Evolutionary conservation across 2,888 invertebrate species (phyloP).

Genomic region (Oscheius sp.): DNA sequence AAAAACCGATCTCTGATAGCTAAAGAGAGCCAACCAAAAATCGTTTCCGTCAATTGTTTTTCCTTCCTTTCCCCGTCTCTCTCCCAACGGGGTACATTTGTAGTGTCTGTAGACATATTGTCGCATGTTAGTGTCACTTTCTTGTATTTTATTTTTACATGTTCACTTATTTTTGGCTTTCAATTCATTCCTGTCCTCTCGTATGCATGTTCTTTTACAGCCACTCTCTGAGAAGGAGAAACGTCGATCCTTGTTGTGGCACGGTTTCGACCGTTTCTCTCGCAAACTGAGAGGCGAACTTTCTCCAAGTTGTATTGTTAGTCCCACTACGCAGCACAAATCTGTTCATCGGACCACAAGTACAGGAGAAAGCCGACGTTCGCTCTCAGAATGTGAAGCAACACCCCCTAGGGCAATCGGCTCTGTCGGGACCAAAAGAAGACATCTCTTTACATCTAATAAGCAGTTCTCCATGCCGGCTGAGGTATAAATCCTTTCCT

Average conservation of each 20-base stretch:
- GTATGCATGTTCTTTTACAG: constrained; percentile 25
- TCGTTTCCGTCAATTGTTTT: background rate
- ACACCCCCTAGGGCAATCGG: constrained; percentile 39
- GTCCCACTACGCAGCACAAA: constrained; percentile 21
- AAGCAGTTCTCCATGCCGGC: constrained; percentile 56
- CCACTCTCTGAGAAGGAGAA: constrained; percentile 43
- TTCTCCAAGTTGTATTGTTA: constrained; percentile 18
- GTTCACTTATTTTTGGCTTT: background rate
- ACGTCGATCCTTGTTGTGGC: constrained; percentile 54
- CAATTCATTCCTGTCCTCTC: background rate
- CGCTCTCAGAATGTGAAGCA: constrained; percentile 5
- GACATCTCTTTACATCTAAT: constrained; percentile 47
- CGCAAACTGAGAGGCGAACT: constrained; percentile 28
- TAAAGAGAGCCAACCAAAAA: too few relatives aligned
- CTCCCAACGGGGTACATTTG: background rate
- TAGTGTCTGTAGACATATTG: background rate
- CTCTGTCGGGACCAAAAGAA: constrained; percentile 51
- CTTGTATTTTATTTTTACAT: background rate
- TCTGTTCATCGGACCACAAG: constrained; percentile 21
- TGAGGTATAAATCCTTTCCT: constrained; percentile 33
- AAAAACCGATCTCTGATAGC: too few relatives aligned
- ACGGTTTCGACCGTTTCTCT: constrained; percentile 57
- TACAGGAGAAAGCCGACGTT: constrained; percentile 13
- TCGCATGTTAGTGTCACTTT: background rate
- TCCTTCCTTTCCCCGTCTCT: background rate